Base-by-base conservation (phyloP, 2,888 invertebrate genomes). In the Sinopyrophorus schimmeli region DNA sequence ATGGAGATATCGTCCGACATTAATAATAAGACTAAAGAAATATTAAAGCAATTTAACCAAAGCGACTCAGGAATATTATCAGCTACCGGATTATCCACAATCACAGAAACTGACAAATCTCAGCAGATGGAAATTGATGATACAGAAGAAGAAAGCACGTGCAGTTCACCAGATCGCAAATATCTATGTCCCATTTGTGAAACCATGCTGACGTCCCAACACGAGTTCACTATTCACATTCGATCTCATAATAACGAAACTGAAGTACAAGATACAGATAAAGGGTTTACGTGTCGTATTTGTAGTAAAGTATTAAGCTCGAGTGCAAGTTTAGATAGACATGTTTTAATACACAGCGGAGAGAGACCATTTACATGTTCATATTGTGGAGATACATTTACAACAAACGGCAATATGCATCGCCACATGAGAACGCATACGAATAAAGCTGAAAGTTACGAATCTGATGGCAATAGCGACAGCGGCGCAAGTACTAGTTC, bases 401-500 rank as follows among this genome's bases (percentile, higher is more conserved):
- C 89, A 20, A 89, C 89, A 7, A 90, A 89, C 69, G 89, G 89
- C 15, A 90, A 89, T 71, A 89, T 91, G 89, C 89, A 89, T 67
- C 77, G 89, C 23, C 91, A 91, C 70, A 81, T 87, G 78, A 78
- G 88, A 49, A 87, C 86, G 1, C 86, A 87, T 69, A 79, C 79
- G 51, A 75, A 75, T 55, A 77, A 76, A 60, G 69, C 68, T 31
- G 76, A 76, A 61, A 81, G 78, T 68, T 83, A 82, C 66, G 83
- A 83, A 67, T 82, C 82, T 48, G 76, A 80, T 53, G 78, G 76
- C 47, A 79, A 79, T 60, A 73, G 75, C 14, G 77, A 77, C 57
- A 75, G 77, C 54, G 76, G 74, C 60, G 70, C 66, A 23, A 71
- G 72, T 49, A 61, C 56, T 30, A 67, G 60, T 34, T 61, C 61